These are phyloP conservation scores for Oplegnathus fasciatus DNA, from an alignment of 2,113 vertebrate genomes.

Conservation along the genomic window DNA sequence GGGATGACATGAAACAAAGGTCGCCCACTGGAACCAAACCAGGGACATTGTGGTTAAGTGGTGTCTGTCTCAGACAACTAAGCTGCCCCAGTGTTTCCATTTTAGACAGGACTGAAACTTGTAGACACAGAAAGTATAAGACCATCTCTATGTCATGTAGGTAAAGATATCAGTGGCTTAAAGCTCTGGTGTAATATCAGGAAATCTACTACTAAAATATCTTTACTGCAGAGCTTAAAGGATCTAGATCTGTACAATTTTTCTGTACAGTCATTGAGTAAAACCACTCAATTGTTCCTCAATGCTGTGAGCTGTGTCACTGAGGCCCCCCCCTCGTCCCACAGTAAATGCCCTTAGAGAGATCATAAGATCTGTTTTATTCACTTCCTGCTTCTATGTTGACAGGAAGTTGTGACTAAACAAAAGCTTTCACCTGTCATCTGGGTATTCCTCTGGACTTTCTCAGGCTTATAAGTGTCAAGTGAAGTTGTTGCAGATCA, in stretches of 20 bases:
- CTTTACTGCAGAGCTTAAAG: neutral
- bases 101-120: neutral
- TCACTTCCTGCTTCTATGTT: conserved; percentile 30
- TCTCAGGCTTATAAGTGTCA: neutral
- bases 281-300: neutral
- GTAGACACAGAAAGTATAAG: neutral
- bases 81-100: conserved; percentile 28
- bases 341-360: neutral
- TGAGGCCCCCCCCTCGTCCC: neutral
- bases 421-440: neutral
- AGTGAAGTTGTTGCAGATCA: neutral
- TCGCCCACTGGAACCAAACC: conserved; percentile 16
- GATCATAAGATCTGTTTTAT: neutral
- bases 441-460: conserved; percentile 7
- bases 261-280: neutral
- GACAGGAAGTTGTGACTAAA: conserved; percentile 19
- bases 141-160: neutral
- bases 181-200: neutral
- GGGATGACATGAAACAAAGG: conserved; percentile 7
- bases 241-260: neutral
- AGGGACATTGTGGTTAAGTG: conserved; percentile 17
- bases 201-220: neutral
- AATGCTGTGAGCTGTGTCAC: neutral
- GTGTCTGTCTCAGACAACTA: neutral
- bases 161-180: neutral